These are phyloP conservation scores for Lepidurus apus DNA, from an alignment of 1,140 invertebrate species.

Conservation along the genomic window DNA sequence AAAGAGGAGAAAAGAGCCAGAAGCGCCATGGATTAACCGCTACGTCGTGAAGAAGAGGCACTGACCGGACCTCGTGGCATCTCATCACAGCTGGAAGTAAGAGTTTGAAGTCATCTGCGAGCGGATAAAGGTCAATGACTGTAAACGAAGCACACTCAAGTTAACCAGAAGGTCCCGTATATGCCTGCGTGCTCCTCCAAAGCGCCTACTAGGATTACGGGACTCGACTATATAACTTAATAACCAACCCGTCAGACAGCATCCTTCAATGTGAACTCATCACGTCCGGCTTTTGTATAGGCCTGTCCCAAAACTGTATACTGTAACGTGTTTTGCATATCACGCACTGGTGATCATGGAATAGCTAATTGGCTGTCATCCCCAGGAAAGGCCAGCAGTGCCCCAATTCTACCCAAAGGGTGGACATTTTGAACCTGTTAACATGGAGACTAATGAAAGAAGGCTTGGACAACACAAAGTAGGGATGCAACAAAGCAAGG, in stretches of 20 bases:
- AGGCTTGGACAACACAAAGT: no score
- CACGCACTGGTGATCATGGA: background rate
- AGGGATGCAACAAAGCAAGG: no score
- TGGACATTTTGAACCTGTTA: background rate
- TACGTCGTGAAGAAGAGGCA: conserved; percentile 9
- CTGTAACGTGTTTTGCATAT: background rate
- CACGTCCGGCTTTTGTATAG: background rate
- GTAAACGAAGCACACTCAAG: background rate
- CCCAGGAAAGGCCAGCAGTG: background rate
- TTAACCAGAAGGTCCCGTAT: background rate
- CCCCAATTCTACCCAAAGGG: background rate
- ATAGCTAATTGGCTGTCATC: conserved; percentile 6
- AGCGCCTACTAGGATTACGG: background rate
- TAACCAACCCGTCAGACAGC: background rate
- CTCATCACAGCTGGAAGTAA: conserved; percentile 4
- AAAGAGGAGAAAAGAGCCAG: background rate
- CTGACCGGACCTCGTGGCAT: conserved; percentile 2
- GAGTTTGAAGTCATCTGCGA: conserved; percentile 5
- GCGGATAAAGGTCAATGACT: conserved; percentile 11
- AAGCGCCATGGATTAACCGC: background rate
- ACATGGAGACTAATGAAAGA: no score
- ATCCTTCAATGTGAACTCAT: background rate
- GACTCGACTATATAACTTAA: background rate
- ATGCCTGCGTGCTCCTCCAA: background rate
- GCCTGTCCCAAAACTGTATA: background rate